Evolutionary conservation across 2,113 vertebrate species (phyloP).

Genomic region (Corydoras sp.): DNA sequence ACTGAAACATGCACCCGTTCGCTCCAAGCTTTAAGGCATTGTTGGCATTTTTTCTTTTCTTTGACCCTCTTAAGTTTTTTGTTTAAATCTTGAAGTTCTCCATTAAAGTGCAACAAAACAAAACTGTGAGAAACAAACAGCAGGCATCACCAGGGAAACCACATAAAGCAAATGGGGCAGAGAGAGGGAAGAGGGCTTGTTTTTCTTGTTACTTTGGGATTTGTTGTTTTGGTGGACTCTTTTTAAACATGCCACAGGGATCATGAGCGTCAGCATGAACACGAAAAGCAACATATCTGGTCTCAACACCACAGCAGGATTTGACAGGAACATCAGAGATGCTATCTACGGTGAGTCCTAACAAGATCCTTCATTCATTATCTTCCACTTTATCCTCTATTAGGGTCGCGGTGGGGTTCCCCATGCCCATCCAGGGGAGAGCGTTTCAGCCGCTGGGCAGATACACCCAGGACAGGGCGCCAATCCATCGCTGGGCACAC

Average conservation of each 20-base stretch:
- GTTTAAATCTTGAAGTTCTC: neutral
- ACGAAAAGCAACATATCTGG: conserved; percentile 20
- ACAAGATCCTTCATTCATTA: neutral
- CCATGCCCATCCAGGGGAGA: too few relatives aligned
- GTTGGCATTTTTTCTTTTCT: too few relatives aligned
- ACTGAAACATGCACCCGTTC: too few relatives aligned
- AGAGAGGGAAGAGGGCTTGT: neutral
- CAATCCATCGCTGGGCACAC: too few relatives aligned
- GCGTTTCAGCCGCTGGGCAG: too few relatives aligned
- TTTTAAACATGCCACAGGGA: conserved; percentile 45
- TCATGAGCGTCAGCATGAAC: conserved; percentile 51
- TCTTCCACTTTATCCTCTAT: too few relatives aligned
- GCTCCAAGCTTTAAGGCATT: too few relatives aligned
- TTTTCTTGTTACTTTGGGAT: neutral
- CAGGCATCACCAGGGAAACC: conserved; percentile 51
- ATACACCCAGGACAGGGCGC: too few relatives aligned
- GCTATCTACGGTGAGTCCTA: conserved; percentile 43
- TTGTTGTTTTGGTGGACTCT: neutral
- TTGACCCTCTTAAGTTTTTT: too few relatives aligned
- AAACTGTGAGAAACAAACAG: conserved; percentile 28
- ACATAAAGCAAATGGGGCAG: conserved; percentile 53
- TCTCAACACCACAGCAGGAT: conserved; percentile 45
- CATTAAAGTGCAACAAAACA: conserved; percentile 3
- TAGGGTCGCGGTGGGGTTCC: too few relatives aligned
- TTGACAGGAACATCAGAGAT: conserved; percentile 40